Evolutionary conservation across 30 jellyfish, hydroid and myxozoan genomes (phyloP).

Genomic region (Phacellophora camtschatica): DNA sequence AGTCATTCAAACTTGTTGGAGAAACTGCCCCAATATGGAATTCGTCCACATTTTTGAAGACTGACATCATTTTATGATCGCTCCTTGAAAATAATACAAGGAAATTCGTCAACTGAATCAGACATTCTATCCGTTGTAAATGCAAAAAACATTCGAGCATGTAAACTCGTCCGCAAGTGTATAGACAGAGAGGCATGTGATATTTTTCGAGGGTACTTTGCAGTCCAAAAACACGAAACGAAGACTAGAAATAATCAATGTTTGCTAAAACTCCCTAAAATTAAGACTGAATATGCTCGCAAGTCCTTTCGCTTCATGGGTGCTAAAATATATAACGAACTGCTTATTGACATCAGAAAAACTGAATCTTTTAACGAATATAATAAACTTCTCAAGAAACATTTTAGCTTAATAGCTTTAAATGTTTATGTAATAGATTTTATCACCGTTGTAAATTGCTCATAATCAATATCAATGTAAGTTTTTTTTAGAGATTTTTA

Average conservation of each 20-base stretch:
- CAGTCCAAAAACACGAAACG: constrained; percentile 57
- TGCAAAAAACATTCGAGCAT: not conserved
- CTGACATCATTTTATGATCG: not conserved
- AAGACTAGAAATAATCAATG: constrained; percentile 36
- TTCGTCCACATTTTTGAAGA: not conserved
- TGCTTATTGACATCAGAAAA: constrained; percentile 40
- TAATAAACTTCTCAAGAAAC: constrained; percentile 61
- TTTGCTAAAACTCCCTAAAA: constrained; percentile 36
- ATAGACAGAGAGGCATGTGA: constrained; percentile 36
- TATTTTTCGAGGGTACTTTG: constrained; percentile 42
- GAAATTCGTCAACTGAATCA: not conserved
- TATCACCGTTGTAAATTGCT: not conserved
- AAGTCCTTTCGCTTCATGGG: constrained; percentile 25
- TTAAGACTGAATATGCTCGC: constrained; percentile 2
- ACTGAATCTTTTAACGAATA: constrained; percentile 46
- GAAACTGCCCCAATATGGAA: too few species aligned
- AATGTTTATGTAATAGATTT: too few species aligned
- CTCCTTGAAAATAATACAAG: not conserved
- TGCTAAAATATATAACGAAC: constrained; percentile 18
- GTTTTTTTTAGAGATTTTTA: not conserved
- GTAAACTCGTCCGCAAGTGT: too few species aligned
- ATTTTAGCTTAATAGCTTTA: too few species aligned
- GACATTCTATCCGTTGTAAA: too few species aligned
- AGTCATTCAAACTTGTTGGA: too few species aligned
- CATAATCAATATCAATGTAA: not conserved